Evolutionary conservation across 2,888 invertebrate genomes (phyloP), one percentile per base, ranked within the genome.

Genomic region (Sphecodes monilicornis): DNA sequence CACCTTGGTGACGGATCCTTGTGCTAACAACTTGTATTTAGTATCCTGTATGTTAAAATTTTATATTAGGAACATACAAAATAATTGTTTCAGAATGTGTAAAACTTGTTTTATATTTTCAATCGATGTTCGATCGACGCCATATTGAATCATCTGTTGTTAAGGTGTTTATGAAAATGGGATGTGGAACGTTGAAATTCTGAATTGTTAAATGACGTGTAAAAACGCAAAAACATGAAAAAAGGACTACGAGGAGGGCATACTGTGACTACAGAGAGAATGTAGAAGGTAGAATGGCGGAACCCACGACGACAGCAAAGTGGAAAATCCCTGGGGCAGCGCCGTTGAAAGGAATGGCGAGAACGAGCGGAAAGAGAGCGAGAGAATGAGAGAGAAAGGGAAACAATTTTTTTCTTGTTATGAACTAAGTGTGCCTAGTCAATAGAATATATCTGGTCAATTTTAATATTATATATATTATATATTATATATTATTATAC

Each of bases 391-490:
- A 68, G 78, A 70, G 85, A 88, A 82, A 88, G 89, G 82, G 91
- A 92, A 88, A 93, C 86, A 90, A 91, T 92, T 95, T 96, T 96
- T 96, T 96, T 96, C 96, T 96, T 96, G 95, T 95, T 95, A 95
- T 94, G 95, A 96, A 96, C 95, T 96, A 96, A 96, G 96, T 96
- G 96, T 96, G 96, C 96, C 96, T 96, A 96, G 96, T 96, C 96
- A 96, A 95, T 96, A 96, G 96, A 95, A 95, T 96, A 94, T 94
- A 94, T 96, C 96, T 95, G 95, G 96, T 96, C 96, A 96, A 96
- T 96, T 96, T 95, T 95, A 95, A 94, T 93, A 93, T 94, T 93
- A 93, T 91, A 93, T 91, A 93, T 92, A 89, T 91, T 91, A 92
- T 90, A 92, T 92, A 86, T 85, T 91, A 92, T 91, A 92, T 92